Evolutionary conservation across 2,797 vertebrate genomes (phyloP), one percentile per base, ranked within the genome.

Genomic region (Dendrocincla tyrannina): DNA sequence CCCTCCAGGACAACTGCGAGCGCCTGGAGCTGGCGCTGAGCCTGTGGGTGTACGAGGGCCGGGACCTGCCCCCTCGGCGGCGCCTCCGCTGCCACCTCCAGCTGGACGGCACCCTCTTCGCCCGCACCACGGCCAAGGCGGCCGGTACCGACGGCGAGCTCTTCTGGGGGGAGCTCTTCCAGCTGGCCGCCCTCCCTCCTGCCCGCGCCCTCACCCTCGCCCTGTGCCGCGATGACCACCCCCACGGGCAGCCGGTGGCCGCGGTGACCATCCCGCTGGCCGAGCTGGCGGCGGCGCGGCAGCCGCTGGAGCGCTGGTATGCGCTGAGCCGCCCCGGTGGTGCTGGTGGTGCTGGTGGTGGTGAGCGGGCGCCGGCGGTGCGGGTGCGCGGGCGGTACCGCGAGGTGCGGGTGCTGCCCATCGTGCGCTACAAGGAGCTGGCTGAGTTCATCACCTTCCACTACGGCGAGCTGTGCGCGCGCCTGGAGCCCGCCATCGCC

Each of bases 161-260:
- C 37, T 99, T 99, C 95, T 99, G 99, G 99, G 99, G 99, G 0
- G 99, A 99, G 94, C 98, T 99, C 92, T 99, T 99, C 74, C 98
- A 99, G 95, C 97, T 99, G 24, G 98, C 98, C 56, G 98, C 99
- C 35, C 97, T 99, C 19, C 99, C 99, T 0, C 98, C 97, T 0
- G 93, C 98, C 35, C 98, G 96, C 7, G 98, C 99, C 93, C 98
- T 99, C 95, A 98, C 98, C 11, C 90, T 99, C 30, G 93, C 98
- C 81, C 96, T 99, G 23, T 98, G 99, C 93, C 98, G 98, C 0
- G 98, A 98, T 2, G 98, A 98, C 13, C 98, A 98, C 82, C 98
- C 98, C n/a, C 64, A 98, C 32, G 72, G 88, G 30, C 98, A 98
- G 4, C 97, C 98, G 3, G 63, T 99, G 60, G 99, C 99, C 56